Evolutionary conservation across 2,888 invertebrate species (phyloP).

Genomic region (Eupsilia transversa): DNA sequence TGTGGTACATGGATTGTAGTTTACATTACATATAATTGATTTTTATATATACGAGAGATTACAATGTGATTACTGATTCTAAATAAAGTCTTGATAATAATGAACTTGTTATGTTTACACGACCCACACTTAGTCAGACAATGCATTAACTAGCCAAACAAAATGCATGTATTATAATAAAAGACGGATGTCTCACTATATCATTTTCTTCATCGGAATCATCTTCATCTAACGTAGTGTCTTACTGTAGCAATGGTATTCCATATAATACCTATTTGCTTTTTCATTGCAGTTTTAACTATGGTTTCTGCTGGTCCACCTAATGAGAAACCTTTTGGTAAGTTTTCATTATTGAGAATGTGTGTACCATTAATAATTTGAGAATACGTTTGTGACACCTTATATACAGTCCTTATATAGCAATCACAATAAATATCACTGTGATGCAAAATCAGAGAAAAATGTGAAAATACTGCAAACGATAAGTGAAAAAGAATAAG

Average conservation of each 20-base stretch:
- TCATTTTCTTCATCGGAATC: neutral
- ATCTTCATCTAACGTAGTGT: conserved; percentile 6
- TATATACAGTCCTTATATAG: neutral
- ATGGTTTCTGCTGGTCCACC: neutral
- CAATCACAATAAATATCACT: neutral
- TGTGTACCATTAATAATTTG: no score
- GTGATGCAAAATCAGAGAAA: neutral
- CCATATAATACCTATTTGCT: neutral
- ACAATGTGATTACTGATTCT: neutral
- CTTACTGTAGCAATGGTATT: conserved; percentile 12
- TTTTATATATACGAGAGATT: no score
- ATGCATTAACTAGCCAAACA: conserved; percentile 24
- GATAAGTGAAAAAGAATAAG: neutral
- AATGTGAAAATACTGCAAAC: neutral
- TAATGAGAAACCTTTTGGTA: conserved; percentile 18
- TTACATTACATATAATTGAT: no score
- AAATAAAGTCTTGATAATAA: conserved; percentile 8
- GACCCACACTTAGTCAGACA: conserved; percentile 1
- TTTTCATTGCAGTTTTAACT: conserved; percentile 7
- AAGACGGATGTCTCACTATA: neutral
- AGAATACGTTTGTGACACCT: no score
- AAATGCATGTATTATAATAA: conserved; percentile 20
- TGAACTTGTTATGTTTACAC: conserved; percentile 1
- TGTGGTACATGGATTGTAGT: neutral
- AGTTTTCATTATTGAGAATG: conserved; percentile 2